Conservation (phyloP, 35 echinoderm and acorn worm genomes). For the Apostichopus californicus region DNA sequence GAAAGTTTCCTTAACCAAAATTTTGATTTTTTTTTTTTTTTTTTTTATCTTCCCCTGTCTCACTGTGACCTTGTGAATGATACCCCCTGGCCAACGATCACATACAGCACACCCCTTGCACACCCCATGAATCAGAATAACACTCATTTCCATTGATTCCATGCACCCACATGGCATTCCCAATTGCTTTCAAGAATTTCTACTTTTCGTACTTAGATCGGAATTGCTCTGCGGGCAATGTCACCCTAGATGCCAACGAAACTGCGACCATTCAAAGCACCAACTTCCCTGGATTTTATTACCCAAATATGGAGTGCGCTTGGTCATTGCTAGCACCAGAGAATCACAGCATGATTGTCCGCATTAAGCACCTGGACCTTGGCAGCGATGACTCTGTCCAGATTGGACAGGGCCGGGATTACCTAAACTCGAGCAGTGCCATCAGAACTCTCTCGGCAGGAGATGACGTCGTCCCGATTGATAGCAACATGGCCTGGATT, state of each 20-base stretch:
- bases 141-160: neutral
- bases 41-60: too few species aligned
- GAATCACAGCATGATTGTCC: neutral
- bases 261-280: slow-evolving; percentile 5
- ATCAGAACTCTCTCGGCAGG: neutral
- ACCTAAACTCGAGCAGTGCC: neutral
- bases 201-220: neutral
- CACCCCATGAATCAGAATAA: too few species aligned
- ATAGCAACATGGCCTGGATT: neutral
- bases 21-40: too few species aligned
- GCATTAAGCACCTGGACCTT: neutral
- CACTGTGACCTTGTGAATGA: too few species aligned
- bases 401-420: neutral
- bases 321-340: slow-evolving; percentile 5
- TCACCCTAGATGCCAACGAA: neutral
- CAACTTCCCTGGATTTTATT: slow-evolving; percentile 5
- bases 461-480: neutral
- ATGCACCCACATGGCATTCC: neutral
- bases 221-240: slow-evolving; percentile 1
- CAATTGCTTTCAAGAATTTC: neutral
- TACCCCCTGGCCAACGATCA: too few species aligned
- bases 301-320: slow-evolving; percentile 25
- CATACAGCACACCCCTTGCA: too few species aligned
- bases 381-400: neutral
- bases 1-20: too few species aligned